phyloP scores from a whole-genome alignment of 2,113 vertebrate genomes.

The Penelope pileata region DNA sequence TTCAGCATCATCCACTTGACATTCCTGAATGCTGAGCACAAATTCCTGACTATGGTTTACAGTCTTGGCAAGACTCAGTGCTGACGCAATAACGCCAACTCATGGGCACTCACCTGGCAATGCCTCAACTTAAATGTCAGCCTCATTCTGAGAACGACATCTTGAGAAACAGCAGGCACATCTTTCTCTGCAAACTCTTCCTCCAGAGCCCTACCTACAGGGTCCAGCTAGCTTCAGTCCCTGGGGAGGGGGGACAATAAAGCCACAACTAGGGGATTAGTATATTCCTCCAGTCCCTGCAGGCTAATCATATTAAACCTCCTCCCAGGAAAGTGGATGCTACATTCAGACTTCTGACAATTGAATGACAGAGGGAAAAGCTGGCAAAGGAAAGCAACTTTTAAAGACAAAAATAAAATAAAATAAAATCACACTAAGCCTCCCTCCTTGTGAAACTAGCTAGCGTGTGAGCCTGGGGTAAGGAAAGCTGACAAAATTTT shows the following conservation, averaged over 20 bases:
- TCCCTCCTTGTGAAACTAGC: neutral
- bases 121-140: conserved; percentile 11
- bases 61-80: conserved; percentile 23
- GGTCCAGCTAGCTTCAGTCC: neutral
- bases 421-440: neutral
- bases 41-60: conserved; percentile 49
- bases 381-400: conserved; percentile 11
- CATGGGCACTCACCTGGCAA: conserved; percentile 26
- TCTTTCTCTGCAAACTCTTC: neutral
- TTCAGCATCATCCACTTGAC: conserved; percentile 39
- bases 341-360: neutral
- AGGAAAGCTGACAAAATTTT: neutral
- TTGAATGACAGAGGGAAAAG: neutral
- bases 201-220: neutral
- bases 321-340: neutral
- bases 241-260: neutral
- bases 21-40: conserved; percentile 56
- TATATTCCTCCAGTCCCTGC: neutral
- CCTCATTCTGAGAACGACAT: neutral
- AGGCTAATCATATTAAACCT: neutral
- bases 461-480: neutral
- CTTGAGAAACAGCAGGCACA: neutral
- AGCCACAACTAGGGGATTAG: neutral
- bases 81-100: conserved; percentile 40
- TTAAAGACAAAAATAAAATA: neutral